A percentile compares a stretch with the other conserved stretches of the same genome.
Conservation (phyloP, 64 coral and sea anemone genomes). For the Cladopsammia gracilis region DNA sequence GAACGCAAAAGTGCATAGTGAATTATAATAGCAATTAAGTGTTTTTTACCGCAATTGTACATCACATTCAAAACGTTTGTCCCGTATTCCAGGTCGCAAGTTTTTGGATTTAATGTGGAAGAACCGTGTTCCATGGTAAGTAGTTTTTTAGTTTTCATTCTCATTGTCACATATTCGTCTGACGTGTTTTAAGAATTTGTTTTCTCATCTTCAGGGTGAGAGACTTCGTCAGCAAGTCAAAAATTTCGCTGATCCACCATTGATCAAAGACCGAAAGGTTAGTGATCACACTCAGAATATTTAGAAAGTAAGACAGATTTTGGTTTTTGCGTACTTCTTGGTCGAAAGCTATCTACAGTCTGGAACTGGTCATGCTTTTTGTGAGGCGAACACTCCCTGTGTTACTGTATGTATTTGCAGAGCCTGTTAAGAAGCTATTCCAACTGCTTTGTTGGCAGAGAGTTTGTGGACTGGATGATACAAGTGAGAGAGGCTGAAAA, state of each 20-base stretch:
- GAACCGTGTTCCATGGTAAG: constrained; percentile 59
- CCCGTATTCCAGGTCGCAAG: constrained; percentile 57
- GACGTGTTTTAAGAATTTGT: not conserved
- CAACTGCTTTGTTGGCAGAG: constrained; percentile 85
- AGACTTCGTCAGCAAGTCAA: constrained; percentile 76
- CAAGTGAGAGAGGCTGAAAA: constrained; percentile 73
- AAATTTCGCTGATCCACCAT: constrained; percentile 88
- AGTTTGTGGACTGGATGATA: constrained; percentile 95
- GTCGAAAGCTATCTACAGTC: too few species aligned
- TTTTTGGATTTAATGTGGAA: constrained; percentile 76
- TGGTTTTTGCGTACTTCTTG: too few species aligned
- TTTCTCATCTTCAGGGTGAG: constrained; percentile 58
- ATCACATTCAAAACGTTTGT: not conserved
- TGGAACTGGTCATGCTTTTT: not conserved
- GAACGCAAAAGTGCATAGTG: too few species aligned
- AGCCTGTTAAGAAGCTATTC: constrained; percentile 86
- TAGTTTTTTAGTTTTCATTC: not conserved
- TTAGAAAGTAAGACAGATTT: too few species aligned
- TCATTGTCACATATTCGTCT: not conserved
- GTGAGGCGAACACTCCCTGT: not conserved
- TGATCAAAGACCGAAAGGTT: constrained; percentile 96
- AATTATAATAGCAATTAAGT: too few species aligned
- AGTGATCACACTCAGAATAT: not conserved
- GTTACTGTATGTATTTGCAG: constrained; percentile 33
- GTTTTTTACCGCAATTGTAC: not conserved